phyloP scores from a whole-genome alignment of 2,113 vertebrate genomes.

The Ochotona curzoniae region DNA sequence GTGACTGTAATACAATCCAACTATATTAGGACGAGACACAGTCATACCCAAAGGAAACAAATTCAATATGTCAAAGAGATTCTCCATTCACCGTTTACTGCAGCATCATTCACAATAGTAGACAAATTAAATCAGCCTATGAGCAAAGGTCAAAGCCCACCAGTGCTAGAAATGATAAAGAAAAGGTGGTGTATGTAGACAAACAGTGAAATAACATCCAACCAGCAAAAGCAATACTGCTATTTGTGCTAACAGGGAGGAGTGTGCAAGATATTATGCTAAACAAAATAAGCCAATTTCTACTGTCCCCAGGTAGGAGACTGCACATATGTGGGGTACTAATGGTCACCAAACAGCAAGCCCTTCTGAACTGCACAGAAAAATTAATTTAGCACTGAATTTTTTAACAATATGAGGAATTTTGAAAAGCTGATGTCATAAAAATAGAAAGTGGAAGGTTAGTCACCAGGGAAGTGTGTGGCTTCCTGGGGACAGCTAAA shows the following conservation, averaged over 20 bases:
- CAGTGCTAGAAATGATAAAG: neutral
- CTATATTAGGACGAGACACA: neutral
- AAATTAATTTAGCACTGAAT: neutral
- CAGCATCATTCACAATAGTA: neutral
- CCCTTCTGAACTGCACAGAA: neutral
- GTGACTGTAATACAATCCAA: no score
- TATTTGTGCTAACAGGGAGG: neutral
- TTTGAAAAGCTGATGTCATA: no score
- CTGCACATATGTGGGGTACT: no score
- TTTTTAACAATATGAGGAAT: neutral
- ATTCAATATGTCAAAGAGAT: no score
- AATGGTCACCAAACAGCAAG: no score
- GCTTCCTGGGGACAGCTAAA: no score
- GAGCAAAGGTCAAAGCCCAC: no score
- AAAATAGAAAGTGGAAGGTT: neutral
- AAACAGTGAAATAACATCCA: neutral
- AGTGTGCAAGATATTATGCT: neutral
- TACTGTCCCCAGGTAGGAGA: no score
- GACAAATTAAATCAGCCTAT: no score
- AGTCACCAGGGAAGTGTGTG: neutral
- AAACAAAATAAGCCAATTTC: neutral
- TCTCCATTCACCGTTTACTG: neutral
- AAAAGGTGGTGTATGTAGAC: neutral
- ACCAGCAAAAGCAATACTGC: neutral
- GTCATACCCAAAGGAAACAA: no score